A percentile compares a stretch with the other conserved stretches of the same genome.
Evolutionary conservation across 2,888 invertebrate species (phyloP).

Genomic region (Gerris lacustris): DNA sequence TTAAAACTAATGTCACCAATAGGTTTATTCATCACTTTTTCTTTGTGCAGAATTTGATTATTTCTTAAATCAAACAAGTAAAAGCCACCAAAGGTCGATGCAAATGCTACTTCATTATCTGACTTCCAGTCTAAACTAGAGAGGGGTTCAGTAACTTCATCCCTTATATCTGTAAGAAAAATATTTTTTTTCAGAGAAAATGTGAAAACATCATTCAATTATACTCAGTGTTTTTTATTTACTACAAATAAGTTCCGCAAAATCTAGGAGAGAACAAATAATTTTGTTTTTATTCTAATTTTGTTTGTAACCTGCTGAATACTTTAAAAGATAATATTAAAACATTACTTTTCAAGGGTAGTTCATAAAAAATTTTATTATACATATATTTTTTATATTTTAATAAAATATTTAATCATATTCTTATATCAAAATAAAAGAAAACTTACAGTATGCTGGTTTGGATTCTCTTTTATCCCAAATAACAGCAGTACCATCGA

Average conservation of each 20-base stretch:
- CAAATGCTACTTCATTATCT: slow-evolving; percentile 40
- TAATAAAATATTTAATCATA: too few species aligned
- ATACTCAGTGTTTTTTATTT: too few species aligned
- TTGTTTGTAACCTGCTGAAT: too few species aligned
- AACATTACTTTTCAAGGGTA: too few species aligned
- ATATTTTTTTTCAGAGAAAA: neutral
- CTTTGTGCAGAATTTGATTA: slow-evolving; percentile 26
- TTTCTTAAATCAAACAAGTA: slow-evolving; percentile 41
- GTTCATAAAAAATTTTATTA: too few species aligned
- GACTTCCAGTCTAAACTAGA: slow-evolving; percentile 30
- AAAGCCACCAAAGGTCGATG: slow-evolving; percentile 43
- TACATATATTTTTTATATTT: too few species aligned
- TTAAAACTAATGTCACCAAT: slow-evolving; percentile 37
- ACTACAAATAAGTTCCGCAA: too few species aligned
- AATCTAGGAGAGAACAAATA: too few species aligned
- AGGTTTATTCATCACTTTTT: slow-evolving; percentile 30
- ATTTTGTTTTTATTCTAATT: too few species aligned
- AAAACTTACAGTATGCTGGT: slow-evolving; percentile 27
- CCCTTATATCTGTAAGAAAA: slow-evolving; percentile 22
- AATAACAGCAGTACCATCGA: slow-evolving; percentile 28
- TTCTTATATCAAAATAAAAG: too few species aligned
- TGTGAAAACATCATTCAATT: too few species aligned
- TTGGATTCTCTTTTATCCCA: slow-evolving; percentile 28
- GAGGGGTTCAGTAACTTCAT: slow-evolving; percentile 20
- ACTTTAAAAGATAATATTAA: too few species aligned